Percentiles rank a stretch among this genome's conserved stretches.
These are phyloP conservation scores for Jordanella pulchra DNA, from an alignment of 2,797 vertebrate species.

Conservation along the genomic window DNA sequence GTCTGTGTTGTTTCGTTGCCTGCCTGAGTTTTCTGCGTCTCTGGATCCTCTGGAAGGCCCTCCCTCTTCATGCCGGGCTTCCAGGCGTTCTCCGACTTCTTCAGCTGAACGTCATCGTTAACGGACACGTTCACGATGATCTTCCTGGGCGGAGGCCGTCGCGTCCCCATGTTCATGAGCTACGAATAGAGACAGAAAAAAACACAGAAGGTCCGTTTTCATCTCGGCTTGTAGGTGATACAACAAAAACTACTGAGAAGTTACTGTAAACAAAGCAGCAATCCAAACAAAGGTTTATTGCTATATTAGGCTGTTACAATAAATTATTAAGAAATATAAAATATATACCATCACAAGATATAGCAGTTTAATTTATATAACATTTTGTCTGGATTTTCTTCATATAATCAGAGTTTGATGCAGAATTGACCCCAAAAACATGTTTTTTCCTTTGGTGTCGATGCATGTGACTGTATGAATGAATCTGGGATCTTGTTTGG, in stretches of 20 bases:
- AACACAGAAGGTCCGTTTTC: not conserved
- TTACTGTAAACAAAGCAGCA: too few relatives aligned
- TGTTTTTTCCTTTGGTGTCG: not conserved
- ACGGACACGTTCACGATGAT: constrained; percentile 93
- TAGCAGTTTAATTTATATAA: not conserved
- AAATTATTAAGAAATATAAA: too few relatives aligned
- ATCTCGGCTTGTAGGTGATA: not conserved
- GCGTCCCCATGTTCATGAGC: constrained; percentile 77
- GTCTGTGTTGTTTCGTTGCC: constrained; percentile 1
- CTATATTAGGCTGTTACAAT: not conserved
- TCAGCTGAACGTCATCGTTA: constrained; percentile 90
- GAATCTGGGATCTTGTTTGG: constrained; percentile 1
- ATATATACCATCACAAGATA: not conserved
- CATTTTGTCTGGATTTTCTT: too few relatives aligned
- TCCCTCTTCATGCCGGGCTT: constrained; percentile 92
- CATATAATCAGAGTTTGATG: too few relatives aligned
- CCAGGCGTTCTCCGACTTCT: constrained; percentile 96
- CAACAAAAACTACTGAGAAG: not conserved
- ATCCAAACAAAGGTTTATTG: not conserved
- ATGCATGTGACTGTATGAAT: constrained; percentile 22
- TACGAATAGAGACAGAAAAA: constrained; percentile 31
- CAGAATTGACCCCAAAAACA: too few relatives aligned
- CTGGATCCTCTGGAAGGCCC: constrained; percentile 74
- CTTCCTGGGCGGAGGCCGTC: constrained; percentile 86
- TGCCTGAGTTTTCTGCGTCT: constrained; percentile 85